A percentile compares a stretch with the other conserved stretches of the same genome.
Evolutionary conservation across 23 tunicate genomes (phyloP).

Genomic region (Diplosoma virens): DNA sequence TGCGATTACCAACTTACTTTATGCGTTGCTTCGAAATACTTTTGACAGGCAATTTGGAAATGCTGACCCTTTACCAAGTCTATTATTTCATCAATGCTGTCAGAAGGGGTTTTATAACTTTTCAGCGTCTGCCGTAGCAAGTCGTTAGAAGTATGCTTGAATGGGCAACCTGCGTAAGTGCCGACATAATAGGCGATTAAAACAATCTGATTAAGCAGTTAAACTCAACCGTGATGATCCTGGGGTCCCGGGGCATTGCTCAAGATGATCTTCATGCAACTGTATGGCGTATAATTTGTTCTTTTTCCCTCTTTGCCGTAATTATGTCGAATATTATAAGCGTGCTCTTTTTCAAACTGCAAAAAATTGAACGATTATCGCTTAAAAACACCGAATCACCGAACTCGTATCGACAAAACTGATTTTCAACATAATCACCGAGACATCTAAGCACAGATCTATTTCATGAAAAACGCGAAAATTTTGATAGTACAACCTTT

Average conservation of each 20-base stretch:
- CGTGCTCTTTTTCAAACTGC: conserved; percentile 84
- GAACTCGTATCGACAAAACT: background rate
- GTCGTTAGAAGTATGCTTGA: conserved; percentile 74
- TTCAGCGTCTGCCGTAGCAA: conserved; percentile 67
- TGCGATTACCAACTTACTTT: conserved; percentile 20
- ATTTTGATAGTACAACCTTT: no score
- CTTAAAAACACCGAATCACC: background rate
- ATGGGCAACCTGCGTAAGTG: conserved; percentile 92
- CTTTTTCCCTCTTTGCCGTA: conserved; percentile 94
- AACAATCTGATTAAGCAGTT: background rate
- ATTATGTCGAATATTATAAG: conserved; percentile 85
- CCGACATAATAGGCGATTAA: background rate
- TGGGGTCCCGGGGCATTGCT: conserved; percentile 76
- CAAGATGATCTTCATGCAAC: conserved; percentile 85
- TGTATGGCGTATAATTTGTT: conserved; percentile 85
- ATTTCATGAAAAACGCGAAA: no score
- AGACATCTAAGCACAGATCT: no score
- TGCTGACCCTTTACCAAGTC: conserved; percentile 75
- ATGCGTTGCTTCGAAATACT: conserved; percentile 82
- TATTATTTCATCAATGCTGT: conserved; percentile 70
- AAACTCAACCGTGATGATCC: conserved; percentile 75
- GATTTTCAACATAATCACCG: no score
- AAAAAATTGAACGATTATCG: background rate
- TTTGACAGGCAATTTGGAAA: conserved; percentile 89
- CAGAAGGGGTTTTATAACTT: conserved; percentile 50